Evolutionary conservation across 2,888 invertebrate genomes (phyloP).

Genomic region (Scaptodrosophila latifasciaeformis): DNA sequence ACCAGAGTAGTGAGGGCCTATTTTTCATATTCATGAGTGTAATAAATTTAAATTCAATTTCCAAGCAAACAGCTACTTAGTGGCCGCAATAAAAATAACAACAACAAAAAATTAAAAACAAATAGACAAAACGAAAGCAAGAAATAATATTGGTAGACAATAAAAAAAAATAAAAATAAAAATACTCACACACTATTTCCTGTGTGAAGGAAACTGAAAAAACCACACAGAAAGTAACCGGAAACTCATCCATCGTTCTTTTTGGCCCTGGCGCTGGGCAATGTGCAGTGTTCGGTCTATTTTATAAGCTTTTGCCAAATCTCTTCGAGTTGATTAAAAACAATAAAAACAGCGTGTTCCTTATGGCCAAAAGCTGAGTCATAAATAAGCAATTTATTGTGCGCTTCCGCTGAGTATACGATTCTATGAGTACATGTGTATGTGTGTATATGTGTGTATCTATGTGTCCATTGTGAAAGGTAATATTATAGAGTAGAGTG

Average conservation of each 20-base stretch:
- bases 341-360: conserved; percentile 69
- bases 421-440: conserved; percentile 32
- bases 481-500: conserved; percentile 24
- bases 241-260: conserved; percentile 21
- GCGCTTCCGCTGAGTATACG: conserved; percentile 62
- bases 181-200: conserved; percentile 61
- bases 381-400: conserved; percentile 73
- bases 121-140: conserved; percentile 1
- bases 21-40: conserved; percentile 28
- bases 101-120: conserved; percentile 5
- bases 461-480: conserved; percentile 1
- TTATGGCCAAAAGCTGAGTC: conserved; percentile 67
- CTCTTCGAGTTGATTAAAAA: conserved; percentile 71
- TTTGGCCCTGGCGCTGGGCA: conserved; percentile 3
- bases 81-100: conserved; percentile 2
- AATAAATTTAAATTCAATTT: too few species aligned
- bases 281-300: conserved; percentile 49
- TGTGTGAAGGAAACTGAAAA: conserved; percentile 25
- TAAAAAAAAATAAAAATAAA: conserved; percentile 1
- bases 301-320: conserved; percentile 64
- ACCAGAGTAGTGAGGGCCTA: too few species aligned
- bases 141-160: conserved; percentile 4
- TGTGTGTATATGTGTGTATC: background rate
- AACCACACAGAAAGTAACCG: conserved; percentile 10
- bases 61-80: conserved; percentile 16